A percentile compares a stretch with the other conserved stretches of the same genome.
These are phyloP conservation scores for Cynaeus angustus DNA, from an alignment of 2,888 invertebrate genomes.

Conservation along the genomic window DNA sequence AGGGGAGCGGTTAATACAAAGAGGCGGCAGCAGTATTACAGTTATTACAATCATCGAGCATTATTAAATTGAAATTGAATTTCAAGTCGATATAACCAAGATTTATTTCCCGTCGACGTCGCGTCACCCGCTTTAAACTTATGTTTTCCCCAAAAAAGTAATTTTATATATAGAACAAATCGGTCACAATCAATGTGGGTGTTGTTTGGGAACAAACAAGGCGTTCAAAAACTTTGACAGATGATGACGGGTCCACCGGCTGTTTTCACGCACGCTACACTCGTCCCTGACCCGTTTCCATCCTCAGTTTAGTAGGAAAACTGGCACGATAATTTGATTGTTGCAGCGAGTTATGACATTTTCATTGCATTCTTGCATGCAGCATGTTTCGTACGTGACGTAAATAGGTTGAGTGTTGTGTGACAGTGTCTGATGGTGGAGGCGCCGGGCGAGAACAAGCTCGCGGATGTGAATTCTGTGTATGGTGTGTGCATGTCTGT, in stretches of 20 bases:
- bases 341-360: conserved; percentile 38
- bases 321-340: conserved; percentile 30
- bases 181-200: conserved; percentile 3
- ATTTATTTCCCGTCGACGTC: too few species aligned
- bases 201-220: conserved; percentile 8
- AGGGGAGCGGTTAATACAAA: too few species aligned
- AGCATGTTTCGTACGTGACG: conserved; percentile 35
- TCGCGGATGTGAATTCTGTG: conserved; percentile 19
- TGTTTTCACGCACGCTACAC: conserved; percentile 19
- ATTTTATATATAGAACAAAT: conserved; percentile 9
- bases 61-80: too few species aligned
- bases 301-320: conserved; percentile 26
- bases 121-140: too few species aligned
- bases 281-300: conserved; percentile 31
- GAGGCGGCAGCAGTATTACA: too few species aligned
- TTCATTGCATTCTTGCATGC: conserved; percentile 43
- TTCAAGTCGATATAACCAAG: too few species aligned
- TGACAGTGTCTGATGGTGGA: conserved; percentile 36
- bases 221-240: conserved; percentile 30
- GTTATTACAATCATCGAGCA: too few species aligned
- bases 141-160: neutral
- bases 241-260: conserved; percentile 20
- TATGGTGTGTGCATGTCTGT: conserved; percentile 37
- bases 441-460: conserved; percentile 22
- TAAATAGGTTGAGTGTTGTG: conserved; percentile 38